Evolutionary conservation across 2,888 invertebrate genomes (phyloP), one percentile per base, ranked within the genome.

Genomic region (Sarcophaga variegata): DNA sequence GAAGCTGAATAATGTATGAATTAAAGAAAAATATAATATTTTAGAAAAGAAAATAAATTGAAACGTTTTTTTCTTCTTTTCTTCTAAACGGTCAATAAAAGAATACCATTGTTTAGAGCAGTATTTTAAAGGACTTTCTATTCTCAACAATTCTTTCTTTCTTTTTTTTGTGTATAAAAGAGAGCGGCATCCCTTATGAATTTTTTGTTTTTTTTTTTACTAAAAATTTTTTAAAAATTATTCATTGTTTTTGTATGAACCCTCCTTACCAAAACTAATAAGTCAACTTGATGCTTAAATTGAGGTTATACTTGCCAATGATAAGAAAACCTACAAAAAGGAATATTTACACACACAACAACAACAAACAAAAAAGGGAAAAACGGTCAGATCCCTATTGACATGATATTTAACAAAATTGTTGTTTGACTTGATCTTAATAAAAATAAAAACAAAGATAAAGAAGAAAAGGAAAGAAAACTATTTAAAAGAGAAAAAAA

Each of bases 351-450:
- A 67, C 72, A 72, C 78, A 76, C 37, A 76, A 54, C 25, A 70
- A 69, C 12, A 25, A 72, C 45, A 76, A 81, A 37, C 47, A 67
- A 66, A n/a, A 25, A 70, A 72, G 45, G 47, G 17, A 59, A 10
- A 22, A 22, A 17, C 17, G 10, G 2, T 22, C 8, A 59, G 69
- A 49, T 20, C 79, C 69, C 83, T 75, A 69, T 70, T 79, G 83
- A 70, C 27, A 72, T n/a, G 14, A 59, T 63, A 25, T 74, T 74
- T 67, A 59, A 82, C 45, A 71, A 72, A 67, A 81, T 62, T 69
- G 37, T 76, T 75, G 69, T 70, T 69, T 70, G 70, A 64, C 27
- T 54, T 60, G 54, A 54, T 54, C 54, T 62, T 62, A 22, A 11
- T 6, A 62, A 22, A 59, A 59, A 76, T 47, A 70, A 64, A 64